Percentiles rank a stretch among this genome's conserved stretches.
These are phyloP conservation scores for Lithobius niger DNA, from an alignment of 1,140 invertebrate genomes.

Conservation along the genomic window DNA sequence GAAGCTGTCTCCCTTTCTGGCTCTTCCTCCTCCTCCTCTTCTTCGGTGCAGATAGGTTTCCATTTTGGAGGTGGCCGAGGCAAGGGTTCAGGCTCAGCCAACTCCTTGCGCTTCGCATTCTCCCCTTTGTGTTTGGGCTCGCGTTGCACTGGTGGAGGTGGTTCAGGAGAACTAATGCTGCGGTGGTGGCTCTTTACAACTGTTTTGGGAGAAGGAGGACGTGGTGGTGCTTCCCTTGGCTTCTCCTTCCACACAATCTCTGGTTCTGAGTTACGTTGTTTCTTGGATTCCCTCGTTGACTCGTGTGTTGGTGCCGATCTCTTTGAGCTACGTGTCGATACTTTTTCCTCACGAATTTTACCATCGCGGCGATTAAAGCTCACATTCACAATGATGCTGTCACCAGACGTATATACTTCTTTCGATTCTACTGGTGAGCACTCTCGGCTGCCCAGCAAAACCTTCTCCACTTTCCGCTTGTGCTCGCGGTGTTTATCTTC, in stretches of 20 bases:
- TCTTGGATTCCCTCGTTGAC: neutral
- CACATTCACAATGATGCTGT: constrained; percentile 80
- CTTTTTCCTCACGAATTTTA: neutral
- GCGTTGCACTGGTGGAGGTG: neutral
- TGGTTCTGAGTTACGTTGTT: neutral
- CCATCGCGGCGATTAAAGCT: constrained; percentile 46
- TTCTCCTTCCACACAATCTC: neutral
- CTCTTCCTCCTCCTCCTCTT: constrained; percentile 2
- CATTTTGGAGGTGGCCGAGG: neutral
- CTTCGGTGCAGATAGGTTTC: neutral
- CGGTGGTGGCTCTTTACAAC: too few relatives aligned
- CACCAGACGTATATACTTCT: constrained; percentile 79
- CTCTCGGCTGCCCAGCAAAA: constrained; percentile 11
- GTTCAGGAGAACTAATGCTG: neutral
- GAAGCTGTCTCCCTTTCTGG: neutral
- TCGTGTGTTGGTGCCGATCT: neutral
- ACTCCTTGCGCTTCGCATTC: neutral
- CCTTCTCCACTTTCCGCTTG: constrained; percentile 35
- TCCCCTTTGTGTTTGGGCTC: neutral
- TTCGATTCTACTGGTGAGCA: constrained; percentile 36
- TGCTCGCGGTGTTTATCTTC: constrained; percentile 15
- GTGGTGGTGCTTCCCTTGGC: neutral
- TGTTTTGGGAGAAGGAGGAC: neutral
- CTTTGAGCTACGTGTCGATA: neutral
- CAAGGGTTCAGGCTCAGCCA: neutral